Percentiles rank a stretch among this genome's conserved stretches.
Evolutionary conservation across 2,888 invertebrate species (phyloP).

Genomic region (Heliconius sara): DNA sequence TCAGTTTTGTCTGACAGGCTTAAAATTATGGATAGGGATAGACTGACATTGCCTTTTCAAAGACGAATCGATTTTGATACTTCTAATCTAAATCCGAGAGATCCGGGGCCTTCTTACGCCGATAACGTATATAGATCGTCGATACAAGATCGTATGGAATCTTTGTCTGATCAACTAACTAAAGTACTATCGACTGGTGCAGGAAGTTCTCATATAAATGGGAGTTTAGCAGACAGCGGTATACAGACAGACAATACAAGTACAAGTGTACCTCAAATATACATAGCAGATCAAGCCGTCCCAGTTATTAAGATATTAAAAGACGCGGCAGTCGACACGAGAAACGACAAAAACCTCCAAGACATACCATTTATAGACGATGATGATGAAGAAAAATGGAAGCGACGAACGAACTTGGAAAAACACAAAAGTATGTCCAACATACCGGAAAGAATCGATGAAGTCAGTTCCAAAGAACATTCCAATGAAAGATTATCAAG

Average conservation of each 20-base stretch:
- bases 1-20: slow-evolving; percentile 76
- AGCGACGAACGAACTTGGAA: slow-evolving; percentile 63
- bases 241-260: slow-evolving; percentile 80
- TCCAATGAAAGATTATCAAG: slow-evolving; percentile 68
- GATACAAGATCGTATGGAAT: slow-evolving; percentile 72
- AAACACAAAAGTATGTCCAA: slow-evolving; percentile 79
- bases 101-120: slow-evolving; percentile 70
- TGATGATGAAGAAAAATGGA: slow-evolving; percentile 66
- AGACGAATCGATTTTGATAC: slow-evolving; percentile 77
- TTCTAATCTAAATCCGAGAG: slow-evolving; percentile 61
- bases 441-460: slow-evolving; percentile 74
- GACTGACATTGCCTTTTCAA: slow-evolving; percentile 64
- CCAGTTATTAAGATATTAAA: slow-evolving; percentile 63
- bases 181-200: slow-evolving; percentile 77
- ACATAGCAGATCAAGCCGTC: slow-evolving; percentile 60
- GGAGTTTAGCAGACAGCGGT: slow-evolving; percentile 78
- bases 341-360: slow-evolving; percentile 78
- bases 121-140: slow-evolving; percentile 68
- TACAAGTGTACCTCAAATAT: slow-evolving; percentile 77
- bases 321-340: slow-evolving; percentile 77
- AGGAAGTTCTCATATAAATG: slow-evolving; percentile 77
- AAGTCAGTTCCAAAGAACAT: slow-evolving; percentile 65
- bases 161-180: slow-evolving; percentile 73
- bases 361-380: slow-evolving; percentile 80
- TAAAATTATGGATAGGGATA: slow-evolving; percentile 69